A percentile compares a stretch with the other conserved stretches of the same genome.
Conservation (phyloP, 2,888 invertebrate genomes). For the Folsomia candida region DNA sequence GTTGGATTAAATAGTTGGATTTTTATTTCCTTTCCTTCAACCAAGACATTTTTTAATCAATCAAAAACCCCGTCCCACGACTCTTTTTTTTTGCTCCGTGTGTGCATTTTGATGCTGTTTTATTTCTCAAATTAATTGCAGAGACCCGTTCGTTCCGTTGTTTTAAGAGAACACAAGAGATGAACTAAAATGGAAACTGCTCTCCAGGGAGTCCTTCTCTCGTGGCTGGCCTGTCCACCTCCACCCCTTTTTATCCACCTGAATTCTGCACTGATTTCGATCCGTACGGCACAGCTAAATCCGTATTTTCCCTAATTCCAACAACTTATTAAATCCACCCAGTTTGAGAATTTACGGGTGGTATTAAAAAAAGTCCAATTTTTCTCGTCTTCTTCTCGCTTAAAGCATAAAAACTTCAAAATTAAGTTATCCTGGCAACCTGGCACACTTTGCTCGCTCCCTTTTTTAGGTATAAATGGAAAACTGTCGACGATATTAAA, state of each 20-base stretch:
- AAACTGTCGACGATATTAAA: too few relatives aligned
- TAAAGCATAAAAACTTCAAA: background rate
- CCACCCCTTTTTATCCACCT: too few relatives aligned
- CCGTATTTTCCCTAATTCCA: background rate
- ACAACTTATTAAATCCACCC: background rate
- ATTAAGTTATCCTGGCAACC: background rate
- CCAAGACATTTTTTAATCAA: background rate
- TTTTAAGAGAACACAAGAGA: too few relatives aligned
- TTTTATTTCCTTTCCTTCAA: background rate
- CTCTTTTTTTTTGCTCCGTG: background rate
- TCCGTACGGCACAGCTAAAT: too few relatives aligned
- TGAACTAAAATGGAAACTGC: background rate
- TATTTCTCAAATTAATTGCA: background rate
- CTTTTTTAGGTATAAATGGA: too few relatives aligned
- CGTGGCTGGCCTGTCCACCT: background rate
- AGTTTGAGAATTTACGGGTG: background rate
- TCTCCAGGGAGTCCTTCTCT: background rate
- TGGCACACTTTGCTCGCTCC: background rate
- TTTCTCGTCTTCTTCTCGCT: too few relatives aligned
- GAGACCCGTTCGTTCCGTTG: background rate
- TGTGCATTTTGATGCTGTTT: background rate
- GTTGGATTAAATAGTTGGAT: background rate
- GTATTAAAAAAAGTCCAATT: background rate
- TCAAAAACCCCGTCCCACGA: background rate
- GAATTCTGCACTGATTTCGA: background rate